Conservation (phyloP, 2,113 vertebrate species). For the Entelurus aequoreus region DNA sequence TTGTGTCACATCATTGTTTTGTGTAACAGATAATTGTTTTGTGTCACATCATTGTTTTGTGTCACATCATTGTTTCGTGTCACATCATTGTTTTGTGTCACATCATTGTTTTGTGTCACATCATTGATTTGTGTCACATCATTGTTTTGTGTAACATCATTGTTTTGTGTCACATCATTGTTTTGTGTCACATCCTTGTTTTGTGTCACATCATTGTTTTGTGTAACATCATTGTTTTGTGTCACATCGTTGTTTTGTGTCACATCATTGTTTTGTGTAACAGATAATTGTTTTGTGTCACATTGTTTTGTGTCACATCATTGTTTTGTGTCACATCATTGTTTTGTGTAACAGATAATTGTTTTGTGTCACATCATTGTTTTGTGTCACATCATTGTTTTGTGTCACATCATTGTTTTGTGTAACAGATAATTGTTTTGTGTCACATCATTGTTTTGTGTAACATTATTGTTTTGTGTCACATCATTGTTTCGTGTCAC, state of each 20-base stretch:
- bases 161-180: no score
- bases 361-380: no score
- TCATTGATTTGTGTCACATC: constrained; percentile 17
- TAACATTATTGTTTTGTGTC: constrained; percentile 12
- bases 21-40: constrained; percentile 57
- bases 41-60: constrained; percentile 8
- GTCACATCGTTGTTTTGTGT: constrained; percentile 9
- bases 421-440: no score
- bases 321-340: constrained; percentile 21
- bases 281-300: no score
- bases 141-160: constrained; percentile 49
- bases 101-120: neutral
- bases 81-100: no score
- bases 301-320: neutral
- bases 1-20: constrained; percentile 18
- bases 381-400: constrained; percentile 8
- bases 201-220: constrained; percentile 18
- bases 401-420: constrained; percentile 15
- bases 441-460: no score
- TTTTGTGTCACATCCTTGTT: constrained; percentile 5
- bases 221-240: constrained; percentile 41
- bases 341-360: constrained; percentile 62
- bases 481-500: constrained; percentile 28
- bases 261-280: constrained; percentile 19
- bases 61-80: constrained; percentile 16